phyloP scores from a whole-genome alignment of 2,113 vertebrate genomes.

The Pycnonotus jocosus region DNA sequence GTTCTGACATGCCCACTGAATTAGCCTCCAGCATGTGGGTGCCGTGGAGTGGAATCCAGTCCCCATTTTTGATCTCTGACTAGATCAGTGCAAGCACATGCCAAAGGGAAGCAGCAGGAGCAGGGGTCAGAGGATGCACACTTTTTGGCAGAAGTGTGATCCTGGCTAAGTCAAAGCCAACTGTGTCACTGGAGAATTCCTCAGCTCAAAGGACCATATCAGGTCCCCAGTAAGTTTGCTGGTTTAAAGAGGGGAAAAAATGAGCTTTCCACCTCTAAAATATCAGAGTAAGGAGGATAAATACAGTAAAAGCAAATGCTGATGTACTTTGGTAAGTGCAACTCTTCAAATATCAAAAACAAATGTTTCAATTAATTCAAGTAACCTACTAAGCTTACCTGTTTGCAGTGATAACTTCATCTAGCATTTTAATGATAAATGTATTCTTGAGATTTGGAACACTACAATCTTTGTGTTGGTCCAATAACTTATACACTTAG shows the following conservation, averaged over 20 bases:
- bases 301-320: neutral
- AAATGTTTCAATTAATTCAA: neutral
- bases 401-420: neutral
- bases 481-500: neutral
- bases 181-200: neutral
- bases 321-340: neutral
- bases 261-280: neutral
- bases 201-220: neutral
- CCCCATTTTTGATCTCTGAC: neutral
- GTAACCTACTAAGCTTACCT: neutral
- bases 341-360: neutral
- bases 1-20: neutral
- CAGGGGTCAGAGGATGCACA: neutral
- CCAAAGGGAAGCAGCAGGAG: neutral
- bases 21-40: neutral
- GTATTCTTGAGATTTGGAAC: neutral
- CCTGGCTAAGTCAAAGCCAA: neutral
- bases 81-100: neutral
- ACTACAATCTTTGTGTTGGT: neutral
- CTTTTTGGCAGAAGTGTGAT: neutral
- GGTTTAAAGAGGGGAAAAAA: neutral
- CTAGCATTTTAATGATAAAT: neutral
- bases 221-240: neutral
- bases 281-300: neutral
- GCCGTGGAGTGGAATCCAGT: neutral